phyloP scores from a whole-genome alignment of 2,113 vertebrate genomes.

The Bucco capensis region DNA sequence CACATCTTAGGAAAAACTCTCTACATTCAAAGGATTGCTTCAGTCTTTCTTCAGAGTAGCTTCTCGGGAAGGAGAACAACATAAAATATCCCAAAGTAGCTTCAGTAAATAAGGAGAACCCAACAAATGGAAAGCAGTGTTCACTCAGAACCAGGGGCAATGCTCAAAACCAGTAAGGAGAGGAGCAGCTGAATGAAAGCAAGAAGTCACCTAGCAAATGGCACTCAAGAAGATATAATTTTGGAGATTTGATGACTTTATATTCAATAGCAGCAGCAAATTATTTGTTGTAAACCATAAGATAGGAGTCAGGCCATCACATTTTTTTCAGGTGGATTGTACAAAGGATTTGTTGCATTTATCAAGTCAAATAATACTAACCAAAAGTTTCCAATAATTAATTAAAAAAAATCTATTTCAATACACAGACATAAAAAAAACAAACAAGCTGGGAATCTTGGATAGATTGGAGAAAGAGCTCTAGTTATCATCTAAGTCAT shows the following conservation, averaged over 20 bases:
- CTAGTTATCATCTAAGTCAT: not conserved
- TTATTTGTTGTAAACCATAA: not conserved
- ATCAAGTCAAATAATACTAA: not conserved
- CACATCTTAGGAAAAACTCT: not conserved
- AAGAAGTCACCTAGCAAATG: not conserved
- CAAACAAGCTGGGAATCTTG: not conserved
- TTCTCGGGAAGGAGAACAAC: not conserved
- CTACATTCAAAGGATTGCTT: not conserved
- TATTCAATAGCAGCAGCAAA: not conserved
- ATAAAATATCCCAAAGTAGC: not conserved
- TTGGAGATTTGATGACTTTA: not conserved
- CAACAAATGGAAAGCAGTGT: not conserved
- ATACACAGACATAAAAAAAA: not conserved
- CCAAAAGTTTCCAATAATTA: not conserved
- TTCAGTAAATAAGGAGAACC: not conserved
- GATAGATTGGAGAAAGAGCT: not conserved
- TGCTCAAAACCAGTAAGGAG: not conserved
- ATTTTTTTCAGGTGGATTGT: not conserved
- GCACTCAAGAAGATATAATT: not conserved
- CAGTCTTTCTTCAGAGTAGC: not conserved
- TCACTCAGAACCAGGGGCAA: not conserved
- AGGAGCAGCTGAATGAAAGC: not conserved
- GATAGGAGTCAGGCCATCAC: fast-evolving
- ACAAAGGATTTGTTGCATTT: not conserved
- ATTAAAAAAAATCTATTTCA: not conserved